Percentiles rank a stretch among this genome's conserved stretches.
These are phyloP conservation scores for Paradoxurus hermaphroditus DNA, from an alignment of 2,113 vertebrate genomes.

Conservation along the genomic window DNA sequence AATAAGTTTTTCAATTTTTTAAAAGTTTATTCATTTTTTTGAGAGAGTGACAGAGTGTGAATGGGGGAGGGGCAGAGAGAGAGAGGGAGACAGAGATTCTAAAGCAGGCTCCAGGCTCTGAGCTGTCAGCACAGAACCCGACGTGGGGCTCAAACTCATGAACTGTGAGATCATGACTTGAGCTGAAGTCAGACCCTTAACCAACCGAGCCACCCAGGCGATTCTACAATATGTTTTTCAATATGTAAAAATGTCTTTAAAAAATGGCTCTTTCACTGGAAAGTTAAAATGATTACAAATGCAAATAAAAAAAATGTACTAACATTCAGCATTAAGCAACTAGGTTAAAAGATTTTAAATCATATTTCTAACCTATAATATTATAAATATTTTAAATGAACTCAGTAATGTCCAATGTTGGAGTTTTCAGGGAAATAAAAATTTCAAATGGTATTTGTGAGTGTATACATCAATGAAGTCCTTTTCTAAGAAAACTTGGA, in stretches of 20 bases:
- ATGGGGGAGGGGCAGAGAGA: too few relatives aligned
- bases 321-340: neutral
- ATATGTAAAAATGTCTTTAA: neutral
- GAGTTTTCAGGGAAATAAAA: neutral
- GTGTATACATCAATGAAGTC: fast-evolving
- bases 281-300: neutral
- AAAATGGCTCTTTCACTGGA: neutral
- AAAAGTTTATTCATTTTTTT: too few relatives aligned
- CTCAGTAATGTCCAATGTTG: neutral
- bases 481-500: neutral
- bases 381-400: neutral
- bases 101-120: too few relatives aligned
- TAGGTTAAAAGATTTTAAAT: neutral
- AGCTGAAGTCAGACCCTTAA: too few relatives aligned
- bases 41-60: too few relatives aligned
- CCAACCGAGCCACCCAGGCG: too few relatives aligned
- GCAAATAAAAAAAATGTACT: neutral
- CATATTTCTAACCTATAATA: neutral
- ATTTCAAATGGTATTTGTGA: neutral
- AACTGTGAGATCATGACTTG: too few relatives aligned
- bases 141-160: too few relatives aligned
- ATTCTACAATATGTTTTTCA: neutral
- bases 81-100: too few relatives aligned
- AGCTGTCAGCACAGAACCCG: too few relatives aligned
- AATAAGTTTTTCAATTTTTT: neutral